These are phyloP conservation scores for Xanthia icteritia DNA, from an alignment of 2,888 invertebrate species.

Conservation along the genomic window DNA sequence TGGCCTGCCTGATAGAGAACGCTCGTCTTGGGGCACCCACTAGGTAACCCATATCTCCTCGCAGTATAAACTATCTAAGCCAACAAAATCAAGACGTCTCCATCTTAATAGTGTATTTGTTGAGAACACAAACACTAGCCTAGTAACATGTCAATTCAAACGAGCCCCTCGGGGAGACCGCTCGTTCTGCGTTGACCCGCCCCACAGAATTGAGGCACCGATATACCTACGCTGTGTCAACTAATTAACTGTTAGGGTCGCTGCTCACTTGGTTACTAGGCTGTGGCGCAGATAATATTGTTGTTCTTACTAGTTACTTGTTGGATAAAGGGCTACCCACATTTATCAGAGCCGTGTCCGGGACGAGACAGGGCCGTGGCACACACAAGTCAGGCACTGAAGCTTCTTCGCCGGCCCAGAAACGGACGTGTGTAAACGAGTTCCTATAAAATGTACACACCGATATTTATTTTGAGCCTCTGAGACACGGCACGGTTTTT, in stretches of 20 bases:
- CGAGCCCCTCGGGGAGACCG: constrained; percentile 49
- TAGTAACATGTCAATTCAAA: constrained; percentile 57
- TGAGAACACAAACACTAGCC: constrained; percentile 34
- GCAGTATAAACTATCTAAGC: background rate
- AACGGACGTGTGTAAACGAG: no score
- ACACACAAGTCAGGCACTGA: background rate
- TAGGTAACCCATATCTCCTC: background rate
- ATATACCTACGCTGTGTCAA: constrained; percentile 55
- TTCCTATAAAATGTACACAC: no score
- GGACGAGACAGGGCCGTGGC: no score
- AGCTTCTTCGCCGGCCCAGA: background rate
- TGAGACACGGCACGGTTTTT: no score
- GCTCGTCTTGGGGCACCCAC: background rate
- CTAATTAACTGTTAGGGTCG: constrained; percentile 55
- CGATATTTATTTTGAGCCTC: no score
- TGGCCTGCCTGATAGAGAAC: background rate
- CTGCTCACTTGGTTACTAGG: constrained; percentile 34
- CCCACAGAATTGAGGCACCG: constrained; percentile 51
- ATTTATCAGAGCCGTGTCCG: background rate
- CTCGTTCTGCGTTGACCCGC: constrained; percentile 41
- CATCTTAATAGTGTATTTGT: constrained; percentile 37
- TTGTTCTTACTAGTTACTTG: background rate
- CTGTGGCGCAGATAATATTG: constrained; percentile 20
- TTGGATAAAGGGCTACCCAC: background rate
- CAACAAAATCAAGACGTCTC: constrained; percentile 20